These are phyloP conservation scores for Neuroterus valhalla DNA, from an alignment of 1,140 invertebrate genomes.

Conservation along the genomic window DNA sequence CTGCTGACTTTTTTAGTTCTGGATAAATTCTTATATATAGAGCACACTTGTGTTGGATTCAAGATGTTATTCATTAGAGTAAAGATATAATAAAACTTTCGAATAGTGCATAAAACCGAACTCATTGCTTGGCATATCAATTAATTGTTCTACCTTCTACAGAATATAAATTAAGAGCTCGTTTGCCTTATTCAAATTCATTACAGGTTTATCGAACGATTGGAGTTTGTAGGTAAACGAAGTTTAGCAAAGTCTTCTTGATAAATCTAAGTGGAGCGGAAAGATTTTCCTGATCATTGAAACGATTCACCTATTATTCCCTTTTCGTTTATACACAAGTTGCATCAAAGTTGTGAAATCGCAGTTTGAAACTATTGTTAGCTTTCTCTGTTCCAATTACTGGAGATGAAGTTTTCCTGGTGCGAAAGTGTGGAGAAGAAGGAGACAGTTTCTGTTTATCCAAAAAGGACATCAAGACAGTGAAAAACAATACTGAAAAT, in stretches of 20 bases:
- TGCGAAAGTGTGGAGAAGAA: neutral
- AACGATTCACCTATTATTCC: conserved; percentile 3
- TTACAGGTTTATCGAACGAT: conserved; percentile 5
- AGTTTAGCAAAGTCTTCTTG: conserved; percentile 14
- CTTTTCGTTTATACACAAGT: conserved; percentile 17
- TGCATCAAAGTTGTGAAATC: conserved; percentile 6
- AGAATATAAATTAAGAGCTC: neutral
- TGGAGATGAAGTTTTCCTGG: neutral
- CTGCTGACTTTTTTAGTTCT: too few species aligned
- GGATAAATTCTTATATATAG: too few species aligned
- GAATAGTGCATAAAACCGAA: too few species aligned
- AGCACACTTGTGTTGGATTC: too few species aligned
- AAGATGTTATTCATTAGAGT: too few species aligned
- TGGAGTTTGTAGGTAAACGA: conserved; percentile 4
- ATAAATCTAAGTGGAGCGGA: conserved; percentile 6
- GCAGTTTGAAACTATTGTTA: conserved; percentile 2
- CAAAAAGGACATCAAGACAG: too few species aligned
- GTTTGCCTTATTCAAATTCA: neutral
- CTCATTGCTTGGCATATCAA: too few species aligned
- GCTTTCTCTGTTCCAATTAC: neutral
- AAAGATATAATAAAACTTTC: too few species aligned
- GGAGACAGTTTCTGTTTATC: neutral
- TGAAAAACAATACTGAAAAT: too few species aligned
- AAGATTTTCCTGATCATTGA: conserved; percentile 22
- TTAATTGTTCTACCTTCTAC: too few species aligned